Conservation (phyloP, 2,113 vertebrate species). For the Anolis carolinensis region DNA sequence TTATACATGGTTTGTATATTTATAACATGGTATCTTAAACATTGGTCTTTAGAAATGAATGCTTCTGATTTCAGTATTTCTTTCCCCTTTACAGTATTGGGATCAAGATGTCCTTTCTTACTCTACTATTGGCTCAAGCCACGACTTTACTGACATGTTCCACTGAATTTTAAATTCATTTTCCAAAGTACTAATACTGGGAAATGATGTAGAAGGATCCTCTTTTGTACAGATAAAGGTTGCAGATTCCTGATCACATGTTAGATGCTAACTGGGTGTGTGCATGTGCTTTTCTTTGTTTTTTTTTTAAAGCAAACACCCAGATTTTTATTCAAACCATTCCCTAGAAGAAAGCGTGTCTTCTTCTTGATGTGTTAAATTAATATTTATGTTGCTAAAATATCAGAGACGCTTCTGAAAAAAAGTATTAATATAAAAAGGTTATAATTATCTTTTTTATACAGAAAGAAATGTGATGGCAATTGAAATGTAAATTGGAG, state of each 20-base stretch:
- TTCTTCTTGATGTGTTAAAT: slow-evolving; percentile 73
- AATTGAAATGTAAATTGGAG: slow-evolving; percentile 81
- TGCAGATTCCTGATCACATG: slow-evolving; percentile 24
- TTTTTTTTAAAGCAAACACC: background rate
- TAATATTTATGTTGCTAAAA: slow-evolving; percentile 80
- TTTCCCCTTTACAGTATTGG: background rate
- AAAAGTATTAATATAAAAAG: slow-evolving; percentile 78
- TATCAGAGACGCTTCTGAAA: slow-evolving; percentile 72
- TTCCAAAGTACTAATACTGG: slow-evolving; percentile 37
- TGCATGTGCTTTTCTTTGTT: slow-evolving; percentile 1
- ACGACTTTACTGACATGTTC: background rate
- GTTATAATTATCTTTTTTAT: slow-evolving; percentile 77
- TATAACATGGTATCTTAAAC: background rate
- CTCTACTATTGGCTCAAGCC: slow-evolving; percentile 38
- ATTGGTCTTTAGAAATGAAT: background rate
- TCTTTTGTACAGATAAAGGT: background rate
- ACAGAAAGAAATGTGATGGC: slow-evolving; percentile 64
- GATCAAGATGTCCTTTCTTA: slow-evolving; percentile 41
- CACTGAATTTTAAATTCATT: slow-evolving; percentile 36
- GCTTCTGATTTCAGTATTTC: background rate
- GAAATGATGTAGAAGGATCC: slow-evolving; percentile 27
- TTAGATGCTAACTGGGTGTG: slow-evolving; percentile 39
- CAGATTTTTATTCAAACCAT: slow-evolving; percentile 28
- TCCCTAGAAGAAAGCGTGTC: slow-evolving; percentile 45
- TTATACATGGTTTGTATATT: background rate